These are phyloP conservation scores for Meteorus cinctellus DNA, from an alignment of 2,888 invertebrate species.

Conservation along the genomic window DNA sequence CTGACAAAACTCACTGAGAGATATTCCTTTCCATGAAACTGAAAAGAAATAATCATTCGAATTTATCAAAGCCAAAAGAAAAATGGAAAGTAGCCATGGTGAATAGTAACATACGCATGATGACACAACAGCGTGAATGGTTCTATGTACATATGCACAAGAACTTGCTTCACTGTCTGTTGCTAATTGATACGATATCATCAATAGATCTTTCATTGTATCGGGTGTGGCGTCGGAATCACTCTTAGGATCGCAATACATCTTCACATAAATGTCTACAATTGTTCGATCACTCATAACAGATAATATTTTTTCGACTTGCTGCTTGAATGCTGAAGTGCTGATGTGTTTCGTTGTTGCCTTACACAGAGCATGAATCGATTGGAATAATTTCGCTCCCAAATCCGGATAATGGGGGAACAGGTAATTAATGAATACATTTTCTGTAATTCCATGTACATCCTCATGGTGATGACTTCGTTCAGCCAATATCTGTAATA, in stretches of 20 bases:
- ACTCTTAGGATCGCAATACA: slow-evolving; percentile 72
- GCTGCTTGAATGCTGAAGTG: slow-evolving; percentile 80
- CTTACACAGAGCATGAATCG: slow-evolving; percentile 78
- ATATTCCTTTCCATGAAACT: slow-evolving; percentile 84
- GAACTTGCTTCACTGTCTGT: slow-evolving; percentile 81
- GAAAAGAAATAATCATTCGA: slow-evolving; percentile 51
- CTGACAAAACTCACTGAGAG: slow-evolving; percentile 85
- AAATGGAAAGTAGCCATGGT: slow-evolving; percentile 5
- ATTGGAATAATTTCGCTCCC: slow-evolving; percentile 80
- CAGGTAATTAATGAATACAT: slow-evolving; percentile 83
- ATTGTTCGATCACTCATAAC: slow-evolving; percentile 76
- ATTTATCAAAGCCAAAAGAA: background rate
- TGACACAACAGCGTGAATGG: slow-evolving; percentile 82
- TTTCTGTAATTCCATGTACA: slow-evolving; percentile 81
- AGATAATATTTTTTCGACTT: slow-evolving; percentile 80
- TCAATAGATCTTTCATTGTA: slow-evolving; percentile 79
- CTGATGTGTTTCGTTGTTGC: slow-evolving; percentile 80
- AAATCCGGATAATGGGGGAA: slow-evolving; percentile 86
- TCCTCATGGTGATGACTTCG: slow-evolving; percentile 82
- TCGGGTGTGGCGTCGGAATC: slow-evolving; percentile 77
- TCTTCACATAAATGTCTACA: slow-evolving; percentile 82
- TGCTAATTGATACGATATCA: slow-evolving; percentile 85
- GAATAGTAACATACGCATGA: slow-evolving; percentile 77
- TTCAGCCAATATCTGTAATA: slow-evolving; percentile 80
- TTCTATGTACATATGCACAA: slow-evolving; percentile 81